Evolutionary conservation across 92 coral and sea anemone genomes (phyloP).

Genomic region (Zoanthus gigantus): DNA sequence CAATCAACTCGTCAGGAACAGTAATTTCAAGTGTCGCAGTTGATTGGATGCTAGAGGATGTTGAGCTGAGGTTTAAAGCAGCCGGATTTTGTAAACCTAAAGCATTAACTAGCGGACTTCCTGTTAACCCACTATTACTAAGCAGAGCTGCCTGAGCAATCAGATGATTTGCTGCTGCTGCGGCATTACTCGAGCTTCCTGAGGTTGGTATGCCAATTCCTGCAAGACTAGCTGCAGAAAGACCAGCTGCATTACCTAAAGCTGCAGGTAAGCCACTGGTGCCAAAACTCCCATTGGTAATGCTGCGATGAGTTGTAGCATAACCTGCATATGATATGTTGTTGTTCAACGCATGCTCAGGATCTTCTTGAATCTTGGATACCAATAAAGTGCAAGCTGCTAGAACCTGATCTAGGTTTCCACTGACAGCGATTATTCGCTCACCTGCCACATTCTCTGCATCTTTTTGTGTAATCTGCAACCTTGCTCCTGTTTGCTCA

Average conservation of each 20-base stretch:
- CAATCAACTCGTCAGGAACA: constrained; percentile 96
- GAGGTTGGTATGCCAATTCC: constrained; percentile 90
- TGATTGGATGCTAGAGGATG: constrained; percentile 86
- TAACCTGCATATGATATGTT: constrained; percentile 92
- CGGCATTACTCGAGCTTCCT: constrained; percentile 59
- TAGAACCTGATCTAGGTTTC: constrained; percentile 89
- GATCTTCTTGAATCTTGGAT: constrained; percentile 96
- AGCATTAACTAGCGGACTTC: constrained; percentile 79
- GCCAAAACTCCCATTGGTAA: constrained; percentile 65
- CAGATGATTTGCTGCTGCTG: constrained; percentile 81
- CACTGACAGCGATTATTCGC: constrained; percentile 86
- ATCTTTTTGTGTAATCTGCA: constrained; percentile 98
- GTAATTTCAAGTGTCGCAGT: constrained; percentile 96
- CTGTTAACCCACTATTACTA: constrained; percentile 81
- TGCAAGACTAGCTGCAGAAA: constrained; percentile 76
- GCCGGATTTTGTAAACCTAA: constrained; percentile 78
- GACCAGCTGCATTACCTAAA: constrained; percentile 60
- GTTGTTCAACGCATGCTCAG: constrained; percentile 96
- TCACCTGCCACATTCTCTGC: constrained; percentile 95
- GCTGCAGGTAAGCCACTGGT: constrained; percentile 34
- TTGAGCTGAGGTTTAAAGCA: constrained; percentile 68
- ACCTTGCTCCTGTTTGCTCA: constrained; percentile 95
- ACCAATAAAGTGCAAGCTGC: constrained; percentile 94
- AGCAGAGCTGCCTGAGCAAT: constrained; percentile 95
- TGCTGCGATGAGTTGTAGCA: constrained; percentile 47